These are phyloP conservation scores for Melanotaenia pygmaea DNA, from an alignment of 2,797 vertebrate genomes.

Conservation along the genomic window DNA sequence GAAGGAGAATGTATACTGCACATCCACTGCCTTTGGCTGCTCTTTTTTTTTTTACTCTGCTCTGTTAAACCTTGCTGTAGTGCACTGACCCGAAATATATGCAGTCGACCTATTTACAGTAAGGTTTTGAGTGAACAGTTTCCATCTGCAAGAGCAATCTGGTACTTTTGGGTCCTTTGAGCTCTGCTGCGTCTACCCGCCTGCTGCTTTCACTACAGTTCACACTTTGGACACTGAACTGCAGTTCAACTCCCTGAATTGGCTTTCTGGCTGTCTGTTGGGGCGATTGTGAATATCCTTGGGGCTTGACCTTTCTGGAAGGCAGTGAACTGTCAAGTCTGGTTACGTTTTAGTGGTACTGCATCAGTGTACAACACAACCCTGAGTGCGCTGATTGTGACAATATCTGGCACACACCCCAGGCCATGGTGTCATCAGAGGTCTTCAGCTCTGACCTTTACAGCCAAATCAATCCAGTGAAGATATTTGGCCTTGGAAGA, in stretches of 20 bases:
- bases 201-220: slow-evolving; percentile 59
- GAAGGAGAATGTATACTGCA: slow-evolving; percentile 13
- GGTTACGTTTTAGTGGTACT: slow-evolving; percentile 68
- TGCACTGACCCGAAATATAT: slow-evolving; percentile 70
- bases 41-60: slow-evolving; percentile 56
- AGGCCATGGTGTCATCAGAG: slow-evolving; percentile 66
- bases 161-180: slow-evolving; percentile 50
- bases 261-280: slow-evolving; percentile 56
- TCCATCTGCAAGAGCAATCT: slow-evolving; percentile 70
- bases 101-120: slow-evolving; percentile 73
- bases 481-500: slow-evolving; percentile 61
- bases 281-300: slow-evolving; percentile 62
- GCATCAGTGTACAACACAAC: slow-evolving; percentile 60
- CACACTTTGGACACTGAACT: slow-evolving; percentile 71
- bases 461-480: slow-evolving; percentile 65
- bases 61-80: slow-evolving; percentile 59
- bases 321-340: slow-evolving; percentile 73
- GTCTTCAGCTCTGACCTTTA: slow-evolving; percentile 78
- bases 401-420: slow-evolving; percentile 68
- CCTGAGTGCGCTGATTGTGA: slow-evolving; percentile 68
- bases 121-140: slow-evolving; percentile 71
- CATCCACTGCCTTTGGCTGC: slow-evolving; percentile 27
- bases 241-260: slow-evolving; percentile 67
- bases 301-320: slow-evolving; percentile 77
- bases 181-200: slow-evolving; percentile 52